Evolutionary conservation across 2,113 vertebrate species (phyloP), one percentile per base, ranked within the genome.

Genomic region (Psettodes erumei): DNA sequence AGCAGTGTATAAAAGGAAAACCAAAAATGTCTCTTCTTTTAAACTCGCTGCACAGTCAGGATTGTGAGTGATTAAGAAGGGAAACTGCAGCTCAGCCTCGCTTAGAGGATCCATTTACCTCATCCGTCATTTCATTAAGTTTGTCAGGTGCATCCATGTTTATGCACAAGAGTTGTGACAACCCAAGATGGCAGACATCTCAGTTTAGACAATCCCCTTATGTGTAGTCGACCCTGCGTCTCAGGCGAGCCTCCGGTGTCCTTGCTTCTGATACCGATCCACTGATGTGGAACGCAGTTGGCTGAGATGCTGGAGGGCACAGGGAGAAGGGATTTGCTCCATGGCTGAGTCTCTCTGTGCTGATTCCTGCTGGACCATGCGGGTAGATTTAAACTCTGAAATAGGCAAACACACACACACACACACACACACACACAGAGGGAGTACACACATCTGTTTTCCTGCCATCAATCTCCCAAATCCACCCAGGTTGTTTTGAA

Each of bases 401-500:
- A 83, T 47, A n/a, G 11, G 8, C 19, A 4, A 19, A 6, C 33
- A 18, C 47, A 28, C 32, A 13, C 61, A 55, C 59, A 37, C 56
- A 37, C 69, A 63, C 28, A 21, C 59, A 47, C 70, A 56, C 38
- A 51, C 62, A 68, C 40, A 30, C 56, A n/a, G n/a, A n/a, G n/a
- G n/a, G n/a, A n/a, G 28, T 43, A 33, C 30, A 48, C 18, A 56
- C 51, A 18, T 40, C 37, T 74, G 77, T 79, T 82, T 82, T 64
- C 51, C 71, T 86, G 77, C 66, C 75, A 90, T 91, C 84, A 86
- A 88, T 90, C 88, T 88, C 79, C 81, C 21, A 45, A 81, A 77
- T 82, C 81, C 87, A 85, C 82, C 77, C 75, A 63, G 74, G 88
- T 87, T 90, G 80, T 90, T 90, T 88, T 91, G 88, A 91, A 91